These are phyloP conservation scores for Lota lota DNA, from an alignment of 2,113 vertebrate species.

Conservation along the genomic window DNA sequence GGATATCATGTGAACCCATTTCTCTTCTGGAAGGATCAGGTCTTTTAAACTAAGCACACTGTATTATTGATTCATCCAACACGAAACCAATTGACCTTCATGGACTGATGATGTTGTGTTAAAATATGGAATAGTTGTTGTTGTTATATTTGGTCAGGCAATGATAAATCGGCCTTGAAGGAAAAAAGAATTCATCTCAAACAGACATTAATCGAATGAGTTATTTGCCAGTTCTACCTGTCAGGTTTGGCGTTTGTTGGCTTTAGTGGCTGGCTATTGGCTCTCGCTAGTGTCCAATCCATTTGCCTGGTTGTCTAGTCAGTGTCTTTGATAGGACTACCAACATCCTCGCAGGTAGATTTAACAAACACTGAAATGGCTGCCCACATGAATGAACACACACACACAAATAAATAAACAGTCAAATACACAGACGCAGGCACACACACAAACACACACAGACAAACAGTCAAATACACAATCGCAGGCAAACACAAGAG, in stretches of 20 bases:
- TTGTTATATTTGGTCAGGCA: too few species aligned
- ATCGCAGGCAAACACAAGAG: too few species aligned
- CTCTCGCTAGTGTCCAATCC: conserved; percentile 13
- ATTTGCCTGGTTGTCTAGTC: conserved; percentile 17
- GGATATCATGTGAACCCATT: too few species aligned
- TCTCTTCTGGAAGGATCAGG: too few species aligned
- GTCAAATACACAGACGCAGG: background rate
- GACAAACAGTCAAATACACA: background rate
- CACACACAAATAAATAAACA: background rate
- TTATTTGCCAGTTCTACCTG: conserved; percentile 25
- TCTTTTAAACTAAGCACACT: too few species aligned
- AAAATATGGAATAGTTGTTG: background rate
- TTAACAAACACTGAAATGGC: background rate
- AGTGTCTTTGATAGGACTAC: conserved; percentile 4
- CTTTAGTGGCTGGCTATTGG: conserved; percentile 21
- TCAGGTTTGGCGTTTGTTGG: conserved; percentile 33
- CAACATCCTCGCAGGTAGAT: conserved; percentile 15
- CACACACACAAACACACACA: background rate
- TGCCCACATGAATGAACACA: background rate
- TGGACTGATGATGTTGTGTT: too few species aligned
- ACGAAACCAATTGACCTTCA: too few species aligned
- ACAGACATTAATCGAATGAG: background rate
- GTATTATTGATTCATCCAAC: too few species aligned
- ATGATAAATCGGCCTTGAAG: too few species aligned
- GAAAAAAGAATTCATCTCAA: too few species aligned